Conservation (phyloP, 2,113 vertebrate species). For the Macrotis lagotis region DNA sequence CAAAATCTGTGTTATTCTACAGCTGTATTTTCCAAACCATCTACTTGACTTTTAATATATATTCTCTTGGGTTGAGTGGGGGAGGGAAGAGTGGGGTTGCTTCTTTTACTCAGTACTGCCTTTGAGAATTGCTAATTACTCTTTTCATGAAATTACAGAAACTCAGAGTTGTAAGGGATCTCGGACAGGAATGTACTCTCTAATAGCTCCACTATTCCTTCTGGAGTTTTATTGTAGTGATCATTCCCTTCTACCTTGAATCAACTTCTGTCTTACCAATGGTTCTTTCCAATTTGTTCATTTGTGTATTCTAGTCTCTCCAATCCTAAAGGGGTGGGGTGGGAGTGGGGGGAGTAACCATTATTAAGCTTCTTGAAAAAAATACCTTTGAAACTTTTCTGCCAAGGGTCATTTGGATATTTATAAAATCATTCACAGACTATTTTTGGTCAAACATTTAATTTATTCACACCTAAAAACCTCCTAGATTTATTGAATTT, state of each 20-base stretch:
- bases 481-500: too few species aligned
- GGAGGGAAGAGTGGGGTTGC: conserved; percentile 29
- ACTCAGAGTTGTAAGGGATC: neutral
- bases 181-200: neutral
- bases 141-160: neutral
- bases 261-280: neutral
- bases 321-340: neutral
- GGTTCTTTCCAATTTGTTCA: neutral
- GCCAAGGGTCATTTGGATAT: too few species aligned
- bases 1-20: conserved; percentile 85
- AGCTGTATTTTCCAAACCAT: conserved; percentile 87
- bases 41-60: conserved; percentile 76
- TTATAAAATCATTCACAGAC: too few species aligned
- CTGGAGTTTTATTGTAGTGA: neutral
- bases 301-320: neutral
- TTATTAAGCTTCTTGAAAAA: neutral
- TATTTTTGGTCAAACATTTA: too few species aligned
- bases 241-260: neutral
- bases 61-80: conserved; percentile 21
- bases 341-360: too few species aligned
- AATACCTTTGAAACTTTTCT: neutral
- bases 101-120: conserved; percentile 77
- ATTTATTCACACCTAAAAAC: too few species aligned
- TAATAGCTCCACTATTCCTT: neutral
- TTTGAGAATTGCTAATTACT: conserved; percentile 66